Evolutionary conservation across 2,888 invertebrate species (phyloP).

Genomic region (Scaptomyza caliginosa): DNA sequence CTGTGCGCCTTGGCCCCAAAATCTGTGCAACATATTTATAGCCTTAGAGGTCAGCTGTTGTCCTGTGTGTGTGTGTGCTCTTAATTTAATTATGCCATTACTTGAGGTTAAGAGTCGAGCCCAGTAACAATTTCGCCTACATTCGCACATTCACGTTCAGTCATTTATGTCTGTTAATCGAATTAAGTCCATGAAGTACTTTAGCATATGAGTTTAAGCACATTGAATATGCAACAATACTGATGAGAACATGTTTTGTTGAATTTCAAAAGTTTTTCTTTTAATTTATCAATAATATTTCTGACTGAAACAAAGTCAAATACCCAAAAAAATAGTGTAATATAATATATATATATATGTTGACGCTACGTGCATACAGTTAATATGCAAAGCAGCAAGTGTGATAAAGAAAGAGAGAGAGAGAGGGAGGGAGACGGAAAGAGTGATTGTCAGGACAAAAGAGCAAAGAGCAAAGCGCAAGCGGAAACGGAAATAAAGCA

Average conservation of each 20-base stretch:
- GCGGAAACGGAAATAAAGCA: conserved; percentile 39
- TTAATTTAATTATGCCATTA: conserved; percentile 71
- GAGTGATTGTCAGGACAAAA: conserved; percentile 11
- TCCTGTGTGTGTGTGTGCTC: conserved; percentile 20
- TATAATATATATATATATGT: neutral
- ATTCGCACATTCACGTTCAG: neutral
- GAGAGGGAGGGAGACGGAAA: neutral
- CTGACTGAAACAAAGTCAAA: neutral
- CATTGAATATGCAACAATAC: too few species aligned
- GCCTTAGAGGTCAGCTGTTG: conserved; percentile 28
- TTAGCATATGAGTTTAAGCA: neutral
- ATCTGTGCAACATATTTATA: conserved; percentile 25
- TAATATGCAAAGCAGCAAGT: conserved; percentile 17
- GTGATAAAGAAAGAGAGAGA: too few species aligned
- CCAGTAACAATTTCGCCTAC: neutral
- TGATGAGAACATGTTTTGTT: too few species aligned
- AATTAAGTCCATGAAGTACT: conserved; percentile 33
- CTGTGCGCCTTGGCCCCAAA: neutral
- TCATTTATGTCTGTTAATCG: conserved; percentile 63
- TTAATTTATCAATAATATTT: neutral
- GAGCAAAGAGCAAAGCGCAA: conserved; percentile 18
- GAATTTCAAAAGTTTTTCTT: too few species aligned
- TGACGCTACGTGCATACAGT: conserved; percentile 13
- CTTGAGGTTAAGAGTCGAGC: conserved; percentile 38
- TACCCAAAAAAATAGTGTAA: too few species aligned